Evolutionary conservation across 2,888 invertebrate species (phyloP), one percentile per base, ranked within the genome.

Genomic region (Xanthia togata): DNA sequence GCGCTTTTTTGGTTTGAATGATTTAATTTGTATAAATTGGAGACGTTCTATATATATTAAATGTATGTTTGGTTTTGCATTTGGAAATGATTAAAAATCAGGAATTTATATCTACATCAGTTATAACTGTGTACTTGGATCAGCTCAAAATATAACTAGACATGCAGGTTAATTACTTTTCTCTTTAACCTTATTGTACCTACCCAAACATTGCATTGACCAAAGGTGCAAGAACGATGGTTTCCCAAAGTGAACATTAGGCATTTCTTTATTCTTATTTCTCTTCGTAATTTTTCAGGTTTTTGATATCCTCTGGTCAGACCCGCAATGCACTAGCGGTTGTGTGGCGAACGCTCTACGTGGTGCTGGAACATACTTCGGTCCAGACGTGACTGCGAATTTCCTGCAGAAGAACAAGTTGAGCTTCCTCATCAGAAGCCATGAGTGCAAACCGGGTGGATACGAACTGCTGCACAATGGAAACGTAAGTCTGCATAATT

Each of bases 221-320:
- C 17, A 55, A 69, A 55, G n/a, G 17, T 17, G 1, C 23, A 26
- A 53, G 31, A 55, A 47, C 0, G 47, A 9, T 20, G 14, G 6
- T 50, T 47, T 23, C 4, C 17, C 4, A 12, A 17, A 62, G n/a
- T 60, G 26, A 17, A 2, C 3, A 23, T n/a, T 4, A 17, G 26
- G n/a, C 14, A 35, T 41, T 47, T 17, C 4, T 26, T 76, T 26
- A 26, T 57, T 31, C 3, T 79, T 60, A n/a, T n/a, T n/a, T n/a
- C n/a, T n/a, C n/a, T n/a, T n/a, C n/a, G 4, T 1, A 20, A 26
- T 57, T 78, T 88, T 91, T 0, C 90, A 99, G 98, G 98, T 99
- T n/a, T 98, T 99, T 91, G 99, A 99, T 93, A 97, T 99, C 55
- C 97, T 99, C 87, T 99, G 99, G 99, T 99, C 99, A 88, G 99